Evolutionary conservation across 2,888 invertebrate genomes (phyloP).

Genomic region (Trissonchulus latispiculum): DNA sequence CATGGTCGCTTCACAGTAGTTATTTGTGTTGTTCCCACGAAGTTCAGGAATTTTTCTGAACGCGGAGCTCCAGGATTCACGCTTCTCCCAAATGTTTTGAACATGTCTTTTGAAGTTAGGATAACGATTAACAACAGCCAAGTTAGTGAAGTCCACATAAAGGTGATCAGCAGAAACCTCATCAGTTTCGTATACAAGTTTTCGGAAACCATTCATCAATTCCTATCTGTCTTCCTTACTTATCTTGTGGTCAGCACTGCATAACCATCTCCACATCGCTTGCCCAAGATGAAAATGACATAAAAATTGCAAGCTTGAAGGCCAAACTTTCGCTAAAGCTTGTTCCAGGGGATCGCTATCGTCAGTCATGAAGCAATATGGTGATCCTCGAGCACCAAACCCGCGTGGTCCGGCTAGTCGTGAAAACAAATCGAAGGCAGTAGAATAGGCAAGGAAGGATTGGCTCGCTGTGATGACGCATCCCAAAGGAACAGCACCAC

Average conservation of each 20-base stretch:
- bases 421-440: background rate
- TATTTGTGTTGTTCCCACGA: conserved; percentile 1
- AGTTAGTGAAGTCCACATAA: too few species aligned
- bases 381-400: background rate
- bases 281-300: conserved; percentile 2
- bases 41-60: background rate
- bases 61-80: background rate
- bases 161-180: too few species aligned
- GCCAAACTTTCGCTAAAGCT: background rate
- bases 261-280: conserved; percentile 2
- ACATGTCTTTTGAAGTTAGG: background rate
- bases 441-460: background rate
- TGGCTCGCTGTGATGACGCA: background rate
- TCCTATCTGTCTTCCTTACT: background rate
- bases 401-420: background rate
- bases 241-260: background rate
- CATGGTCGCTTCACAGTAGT: background rate
- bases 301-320: background rate
- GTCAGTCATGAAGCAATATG: background rate
- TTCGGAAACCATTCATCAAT: background rate
- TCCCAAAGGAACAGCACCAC: background rate
- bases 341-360: background rate
- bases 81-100: background rate
- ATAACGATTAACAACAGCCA: too few species aligned
- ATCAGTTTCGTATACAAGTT: background rate